These are phyloP conservation scores for Mus caroli DNA, from an alignment of 2,797 vertebrate genomes.

Conservation along the genomic window DNA sequence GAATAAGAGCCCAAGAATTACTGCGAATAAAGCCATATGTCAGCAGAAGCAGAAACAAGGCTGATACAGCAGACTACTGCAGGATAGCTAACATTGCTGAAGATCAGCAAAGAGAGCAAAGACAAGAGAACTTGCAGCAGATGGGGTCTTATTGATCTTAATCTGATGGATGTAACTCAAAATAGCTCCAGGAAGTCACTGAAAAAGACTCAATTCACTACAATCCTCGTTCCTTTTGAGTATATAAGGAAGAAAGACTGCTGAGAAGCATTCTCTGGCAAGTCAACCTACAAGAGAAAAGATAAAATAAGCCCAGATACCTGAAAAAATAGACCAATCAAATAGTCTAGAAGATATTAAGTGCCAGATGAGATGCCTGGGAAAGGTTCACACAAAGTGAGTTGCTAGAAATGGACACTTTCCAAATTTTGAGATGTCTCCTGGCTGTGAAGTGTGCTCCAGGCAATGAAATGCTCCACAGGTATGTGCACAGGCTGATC, in stretches of 20 bases:
- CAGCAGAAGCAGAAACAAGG: neutral
- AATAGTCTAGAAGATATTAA: neutral
- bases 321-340: no score
- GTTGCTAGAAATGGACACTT: neutral
- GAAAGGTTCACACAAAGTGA: neutral
- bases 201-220: no score
- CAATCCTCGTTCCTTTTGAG: no score
- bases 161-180: neutral
- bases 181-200: no score
- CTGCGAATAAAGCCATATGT: neutral
- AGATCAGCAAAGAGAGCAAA: neutral
- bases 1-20: neutral
- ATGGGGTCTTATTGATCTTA: neutral
- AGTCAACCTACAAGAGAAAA: no score
- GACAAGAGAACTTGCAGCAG: neutral
- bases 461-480: neutral
- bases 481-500: neutral
- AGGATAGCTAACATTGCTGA: neutral
- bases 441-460: neutral
- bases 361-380: neutral
- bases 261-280: no score
- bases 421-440: neutral
- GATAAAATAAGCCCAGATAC: no score
- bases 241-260: no score
- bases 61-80: no score